These are phyloP conservation scores for Diabrotica balteata DNA, from an alignment of 2,888 invertebrate genomes.

Conservation along the genomic window DNA sequence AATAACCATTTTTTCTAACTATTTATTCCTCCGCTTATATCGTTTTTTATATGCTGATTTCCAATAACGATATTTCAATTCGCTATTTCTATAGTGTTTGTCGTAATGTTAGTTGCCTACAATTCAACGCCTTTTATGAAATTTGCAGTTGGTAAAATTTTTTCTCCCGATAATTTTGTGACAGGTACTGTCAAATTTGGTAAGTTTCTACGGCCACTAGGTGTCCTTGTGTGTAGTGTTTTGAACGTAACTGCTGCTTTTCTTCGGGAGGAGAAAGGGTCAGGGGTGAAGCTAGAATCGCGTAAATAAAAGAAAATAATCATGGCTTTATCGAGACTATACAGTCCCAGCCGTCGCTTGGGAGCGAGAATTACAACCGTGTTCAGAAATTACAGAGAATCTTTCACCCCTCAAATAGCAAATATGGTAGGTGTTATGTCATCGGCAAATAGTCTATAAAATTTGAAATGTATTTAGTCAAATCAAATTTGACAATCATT, in stretches of 20 bases:
- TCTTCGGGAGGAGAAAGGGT: conserved; percentile 25
- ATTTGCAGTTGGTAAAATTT: too few relatives aligned
- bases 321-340: conserved; percentile 51
- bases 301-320: conserved; percentile 25
- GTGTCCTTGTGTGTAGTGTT: too few relatives aligned
- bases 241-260: not conserved
- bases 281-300: conserved; percentile 28
- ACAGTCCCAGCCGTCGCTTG: conserved; percentile 41
- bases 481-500: not conserved
- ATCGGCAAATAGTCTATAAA: conserved; percentile 30
- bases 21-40: too few relatives aligned
- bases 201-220: not conserved
- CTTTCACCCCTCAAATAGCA: conserved; percentile 38
- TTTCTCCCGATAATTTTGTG: not conserved
- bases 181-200: conserved; percentile 1
- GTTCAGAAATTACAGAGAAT: conserved; percentile 41
- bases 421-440: conserved; percentile 55
- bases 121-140: too few relatives aligned
- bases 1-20: too few relatives aligned
- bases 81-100: too few relatives aligned
- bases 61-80: too few relatives aligned
- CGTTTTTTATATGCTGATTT: too few relatives aligned
- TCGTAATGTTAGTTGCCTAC: too few relatives aligned
- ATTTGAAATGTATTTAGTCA: not conserved
- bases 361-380: conserved; percentile 37